These are phyloP conservation scores for Lagenorhynchus albirostris DNA, from an alignment of 2,113 vertebrate species.

Conservation along the genomic window DNA sequence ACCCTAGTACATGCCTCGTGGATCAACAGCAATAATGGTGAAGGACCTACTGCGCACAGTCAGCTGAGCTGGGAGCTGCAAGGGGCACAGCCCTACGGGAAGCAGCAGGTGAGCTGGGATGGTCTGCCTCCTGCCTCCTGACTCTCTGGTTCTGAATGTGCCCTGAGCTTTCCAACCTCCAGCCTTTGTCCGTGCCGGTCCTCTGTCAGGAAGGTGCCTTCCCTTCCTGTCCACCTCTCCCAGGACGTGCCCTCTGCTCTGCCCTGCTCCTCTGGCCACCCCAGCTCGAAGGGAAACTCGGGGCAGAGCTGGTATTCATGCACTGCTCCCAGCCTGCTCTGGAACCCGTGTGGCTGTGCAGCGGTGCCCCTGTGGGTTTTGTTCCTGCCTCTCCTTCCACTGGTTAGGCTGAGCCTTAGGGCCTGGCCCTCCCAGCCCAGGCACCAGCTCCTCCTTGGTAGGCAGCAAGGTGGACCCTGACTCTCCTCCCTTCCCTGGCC, in stretches of 20 bases:
- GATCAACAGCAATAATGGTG: background rate
- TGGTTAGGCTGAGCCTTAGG: background rate
- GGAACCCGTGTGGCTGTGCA: background rate
- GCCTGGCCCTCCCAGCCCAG: background rate
- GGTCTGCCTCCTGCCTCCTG: background rate
- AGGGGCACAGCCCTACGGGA: background rate
- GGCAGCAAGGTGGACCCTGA: background rate
- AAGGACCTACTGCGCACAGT: background rate
- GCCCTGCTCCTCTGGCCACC: background rate
- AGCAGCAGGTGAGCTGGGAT: background rate
- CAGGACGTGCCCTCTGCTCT: background rate
- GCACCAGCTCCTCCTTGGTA: background rate
- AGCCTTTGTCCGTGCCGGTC: background rate
- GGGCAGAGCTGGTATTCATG: fast-evolving
- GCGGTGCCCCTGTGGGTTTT: background rate
- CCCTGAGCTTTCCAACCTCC: background rate
- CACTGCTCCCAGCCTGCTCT: background rate
- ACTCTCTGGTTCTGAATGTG: background rate
- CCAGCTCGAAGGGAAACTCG: fast-evolving
- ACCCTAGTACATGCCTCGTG: fast-evolving
- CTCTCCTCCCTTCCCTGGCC: background rate
- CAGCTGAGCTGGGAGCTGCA: background rate
- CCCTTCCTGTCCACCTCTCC: background rate
- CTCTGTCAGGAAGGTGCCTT: background rate
- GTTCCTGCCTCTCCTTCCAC: background rate